Evolutionary conservation across 2,797 vertebrate species (phyloP).

Genomic region (Alcedo quadribrachys): DNA sequence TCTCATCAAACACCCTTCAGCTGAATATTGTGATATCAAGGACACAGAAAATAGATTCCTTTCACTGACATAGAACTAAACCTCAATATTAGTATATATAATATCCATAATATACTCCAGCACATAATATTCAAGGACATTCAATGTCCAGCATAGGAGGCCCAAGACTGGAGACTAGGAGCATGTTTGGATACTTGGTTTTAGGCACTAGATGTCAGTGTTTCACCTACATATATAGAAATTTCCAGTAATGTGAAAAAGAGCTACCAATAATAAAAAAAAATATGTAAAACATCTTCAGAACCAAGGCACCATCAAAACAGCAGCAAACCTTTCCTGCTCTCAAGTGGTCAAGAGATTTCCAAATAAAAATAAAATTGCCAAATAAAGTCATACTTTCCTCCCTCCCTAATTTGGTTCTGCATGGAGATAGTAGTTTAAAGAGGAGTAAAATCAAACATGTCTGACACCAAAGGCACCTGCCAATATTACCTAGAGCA

Average conservation of each 20-base stretch:
- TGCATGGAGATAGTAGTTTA: background rate
- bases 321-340: background rate
- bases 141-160: background rate
- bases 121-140: background rate
- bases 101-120: background rate
- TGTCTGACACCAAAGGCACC: background rate
- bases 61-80: background rate
- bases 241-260: background rate
- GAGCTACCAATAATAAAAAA: background rate
- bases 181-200: background rate
- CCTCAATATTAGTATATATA: background rate
- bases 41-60: background rate
- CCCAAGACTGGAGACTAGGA: background rate
- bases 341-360: background rate
- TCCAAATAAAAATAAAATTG: background rate
- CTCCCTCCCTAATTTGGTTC: background rate
- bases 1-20: background rate
- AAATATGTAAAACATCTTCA: background rate
- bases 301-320: fast-evolving
- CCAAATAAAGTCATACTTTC: fast-evolving
- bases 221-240: slow-evolving; percentile 63
- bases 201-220: slow-evolving; percentile 81
- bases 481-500: background rate
- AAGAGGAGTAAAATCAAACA: background rate
- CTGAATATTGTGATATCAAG: background rate